phyloP scores from a whole-genome alignment of 2,888 invertebrate genomes.

The Caenorhabditis drosophilae region DNA sequence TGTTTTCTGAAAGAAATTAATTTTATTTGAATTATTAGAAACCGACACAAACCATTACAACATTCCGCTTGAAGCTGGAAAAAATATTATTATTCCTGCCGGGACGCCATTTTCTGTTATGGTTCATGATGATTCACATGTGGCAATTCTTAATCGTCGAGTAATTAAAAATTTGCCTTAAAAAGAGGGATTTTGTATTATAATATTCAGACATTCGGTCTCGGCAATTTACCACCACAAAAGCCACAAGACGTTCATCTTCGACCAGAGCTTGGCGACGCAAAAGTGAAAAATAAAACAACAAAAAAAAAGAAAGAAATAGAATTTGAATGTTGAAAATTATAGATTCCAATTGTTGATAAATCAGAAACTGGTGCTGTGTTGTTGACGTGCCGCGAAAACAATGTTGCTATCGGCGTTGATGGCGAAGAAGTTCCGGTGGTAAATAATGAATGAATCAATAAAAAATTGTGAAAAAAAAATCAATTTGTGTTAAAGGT shows the following conservation, averaged over 20 bases:
- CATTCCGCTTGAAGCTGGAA: neutral
- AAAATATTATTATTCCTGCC: neutral
- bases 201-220: neutral
- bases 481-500: too few relatives aligned
- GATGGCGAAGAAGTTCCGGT: too few relatives aligned
- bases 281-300: slow-evolving; percentile 4
- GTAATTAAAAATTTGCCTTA: neutral
- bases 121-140: neutral
- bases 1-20: too few relatives aligned
- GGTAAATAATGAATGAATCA: too few relatives aligned
- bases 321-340: too few relatives aligned
- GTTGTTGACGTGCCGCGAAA: neutral
- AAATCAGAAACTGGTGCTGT: neutral
- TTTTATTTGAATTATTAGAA: too few relatives aligned
- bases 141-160: neutral
- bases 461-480: too few relatives aligned
- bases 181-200: neutral
- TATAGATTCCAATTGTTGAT: too few relatives aligned
- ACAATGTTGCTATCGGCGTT: too few relatives aligned
- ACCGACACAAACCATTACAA: too few relatives aligned
- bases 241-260: neutral
- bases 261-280: slow-evolving; percentile 5
- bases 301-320: too few relatives aligned
- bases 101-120: neutral
- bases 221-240: neutral